Conservation (phyloP, 2,113 vertebrate species). For the Callocephalon fimbriatum region DNA sequence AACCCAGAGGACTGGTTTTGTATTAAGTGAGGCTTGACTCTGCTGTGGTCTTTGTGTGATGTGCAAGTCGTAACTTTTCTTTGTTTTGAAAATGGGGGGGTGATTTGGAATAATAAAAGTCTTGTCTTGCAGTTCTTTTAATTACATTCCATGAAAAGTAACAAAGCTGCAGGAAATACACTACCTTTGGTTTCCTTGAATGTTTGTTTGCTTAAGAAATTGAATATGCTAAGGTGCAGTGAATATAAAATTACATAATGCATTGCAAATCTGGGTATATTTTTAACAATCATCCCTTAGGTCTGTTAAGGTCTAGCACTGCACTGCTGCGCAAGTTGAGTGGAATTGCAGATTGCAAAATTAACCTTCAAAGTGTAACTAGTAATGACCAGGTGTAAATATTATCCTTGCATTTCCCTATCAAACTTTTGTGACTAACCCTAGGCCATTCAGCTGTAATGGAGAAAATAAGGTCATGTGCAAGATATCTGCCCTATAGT, state of each 20-base stretch:
- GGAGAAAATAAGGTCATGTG: neutral
- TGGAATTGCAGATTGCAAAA: neutral
- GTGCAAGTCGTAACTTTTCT: neutral
- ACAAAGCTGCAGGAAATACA: neutral
- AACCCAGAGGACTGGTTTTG: neutral
- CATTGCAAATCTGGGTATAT: neutral
- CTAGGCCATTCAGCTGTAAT: neutral
- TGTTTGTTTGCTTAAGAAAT: conserved; percentile 35
- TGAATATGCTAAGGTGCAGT: neutral
- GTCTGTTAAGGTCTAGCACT: neutral
- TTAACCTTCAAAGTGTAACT: neutral
- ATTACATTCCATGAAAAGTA: neutral
- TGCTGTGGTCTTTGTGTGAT: neutral
- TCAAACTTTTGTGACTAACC: neutral
- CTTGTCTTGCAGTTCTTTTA: neutral
- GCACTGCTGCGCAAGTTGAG: neutral
- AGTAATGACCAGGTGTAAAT: neutral
- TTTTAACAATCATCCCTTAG: neutral
- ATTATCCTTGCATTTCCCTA: neutral
- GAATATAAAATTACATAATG: neutral
- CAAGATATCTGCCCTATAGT: neutral
- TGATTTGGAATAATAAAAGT: neutral
- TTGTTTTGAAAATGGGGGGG: neutral
- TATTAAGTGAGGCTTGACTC: neutral
- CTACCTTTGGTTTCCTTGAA: neutral